Evolutionary conservation across 2,113 vertebrate genomes (phyloP).

Genomic region (Sylvia atricapilla): DNA sequence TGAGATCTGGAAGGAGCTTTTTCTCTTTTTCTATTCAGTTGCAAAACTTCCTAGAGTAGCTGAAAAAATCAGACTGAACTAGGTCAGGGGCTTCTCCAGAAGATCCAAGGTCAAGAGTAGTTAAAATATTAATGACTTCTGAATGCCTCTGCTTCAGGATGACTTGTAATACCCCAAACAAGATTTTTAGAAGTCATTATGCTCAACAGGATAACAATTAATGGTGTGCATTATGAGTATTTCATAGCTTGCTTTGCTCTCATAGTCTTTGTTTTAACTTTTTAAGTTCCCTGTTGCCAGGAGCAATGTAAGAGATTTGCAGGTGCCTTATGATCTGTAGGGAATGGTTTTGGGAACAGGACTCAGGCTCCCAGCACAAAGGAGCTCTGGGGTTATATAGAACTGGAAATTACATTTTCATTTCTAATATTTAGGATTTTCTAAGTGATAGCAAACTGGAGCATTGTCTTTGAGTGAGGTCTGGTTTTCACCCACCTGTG

Average conservation of each 20-base stretch:
- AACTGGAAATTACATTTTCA: neutral
- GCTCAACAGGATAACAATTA: neutral
- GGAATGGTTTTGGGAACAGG: neutral
- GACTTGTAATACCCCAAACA: neutral
- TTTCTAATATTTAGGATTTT: neutral
- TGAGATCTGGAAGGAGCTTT: neutral
- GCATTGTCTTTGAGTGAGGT: neutral
- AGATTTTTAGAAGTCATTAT: neutral
- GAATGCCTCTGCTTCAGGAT: neutral
- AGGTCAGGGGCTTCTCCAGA: neutral
- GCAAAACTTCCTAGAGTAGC: neutral
- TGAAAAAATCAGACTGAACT: neutral
- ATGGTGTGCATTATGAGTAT: neutral
- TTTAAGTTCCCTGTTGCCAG: neutral
- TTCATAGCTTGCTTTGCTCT: neutral
- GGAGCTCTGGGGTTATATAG: neutral
- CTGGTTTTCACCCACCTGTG: neutral
- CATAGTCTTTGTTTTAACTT: neutral
- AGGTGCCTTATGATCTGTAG: neutral
- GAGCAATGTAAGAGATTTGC: neutral
- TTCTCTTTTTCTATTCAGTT: neutral
- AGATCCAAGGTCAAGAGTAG: neutral
- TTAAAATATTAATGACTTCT: neutral
- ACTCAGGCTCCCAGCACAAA: neutral
- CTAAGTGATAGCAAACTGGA: neutral